phyloP scores from a whole-genome alignment of 2,888 invertebrate genomes.

The Alitta virens region DNA sequence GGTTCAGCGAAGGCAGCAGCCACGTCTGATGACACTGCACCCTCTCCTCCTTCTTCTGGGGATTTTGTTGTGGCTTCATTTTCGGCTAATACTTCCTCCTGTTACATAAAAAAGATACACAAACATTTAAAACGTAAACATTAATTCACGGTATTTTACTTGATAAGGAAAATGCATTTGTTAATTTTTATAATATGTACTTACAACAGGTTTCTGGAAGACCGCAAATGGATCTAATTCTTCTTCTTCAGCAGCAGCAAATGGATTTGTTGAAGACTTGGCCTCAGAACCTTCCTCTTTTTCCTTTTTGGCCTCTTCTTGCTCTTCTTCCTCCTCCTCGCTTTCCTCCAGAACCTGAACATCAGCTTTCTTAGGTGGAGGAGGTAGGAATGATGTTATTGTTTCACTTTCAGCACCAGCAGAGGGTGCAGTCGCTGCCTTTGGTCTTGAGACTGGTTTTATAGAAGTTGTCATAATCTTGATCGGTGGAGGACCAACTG shows the following conservation, averaged over 20 bases:
- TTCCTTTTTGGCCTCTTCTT: slow-evolving; percentile 35
- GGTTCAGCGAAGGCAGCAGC: background rate
- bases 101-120: no score
- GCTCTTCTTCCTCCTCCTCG: slow-evolving; percentile 13
- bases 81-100: no score
- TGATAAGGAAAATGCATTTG: background rate
- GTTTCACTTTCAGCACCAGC: background rate
- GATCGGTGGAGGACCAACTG: background rate
- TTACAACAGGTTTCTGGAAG: slow-evolving; percentile 7
- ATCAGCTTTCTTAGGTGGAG: slow-evolving; percentile 38
- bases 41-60: background rate
- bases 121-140: no score
- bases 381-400: slow-evolving; percentile 36
- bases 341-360: slow-evolving; percentile 35
- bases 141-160: slow-evolving; percentile 27
- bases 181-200: background rate
- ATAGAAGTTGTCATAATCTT: background rate
- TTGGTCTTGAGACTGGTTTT: background rate
- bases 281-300: slow-evolving; percentile 52
- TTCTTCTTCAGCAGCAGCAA: slow-evolving; percentile 30
- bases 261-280: background rate
- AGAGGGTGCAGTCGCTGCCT: background rate
- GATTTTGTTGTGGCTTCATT: no score
- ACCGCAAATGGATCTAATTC: background rate
- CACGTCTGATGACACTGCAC: background rate